These are phyloP conservation scores for Coregonus ussuriensis DNA, from an alignment of 2,797 vertebrate species.

Conservation along the genomic window DNA sequence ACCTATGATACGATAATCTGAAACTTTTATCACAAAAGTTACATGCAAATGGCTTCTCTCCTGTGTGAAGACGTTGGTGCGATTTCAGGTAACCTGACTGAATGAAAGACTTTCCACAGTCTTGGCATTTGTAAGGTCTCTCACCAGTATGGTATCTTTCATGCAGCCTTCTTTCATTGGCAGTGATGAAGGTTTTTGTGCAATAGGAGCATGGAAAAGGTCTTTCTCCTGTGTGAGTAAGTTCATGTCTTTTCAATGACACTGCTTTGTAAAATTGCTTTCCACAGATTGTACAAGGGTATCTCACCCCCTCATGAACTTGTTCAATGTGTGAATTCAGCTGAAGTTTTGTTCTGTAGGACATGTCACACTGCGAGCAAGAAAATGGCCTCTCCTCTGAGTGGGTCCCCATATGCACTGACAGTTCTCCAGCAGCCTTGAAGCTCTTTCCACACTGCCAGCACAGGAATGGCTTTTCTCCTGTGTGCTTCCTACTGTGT, in stretches of 20 bases:
- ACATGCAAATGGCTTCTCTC: conserved; percentile 73
- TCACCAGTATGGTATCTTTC: conserved; percentile 73
- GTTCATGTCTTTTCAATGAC: conserved; percentile 72
- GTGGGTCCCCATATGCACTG: conserved; percentile 74
- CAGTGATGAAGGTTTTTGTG: conserved; percentile 72
- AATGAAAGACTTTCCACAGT: conserved; percentile 74
- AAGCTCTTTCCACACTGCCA: conserved; percentile 72
- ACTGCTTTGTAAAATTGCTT: conserved; percentile 77
- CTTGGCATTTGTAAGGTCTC: conserved; percentile 71
- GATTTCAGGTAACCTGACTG: conserved; percentile 75
- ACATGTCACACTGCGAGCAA: conserved; percentile 65
- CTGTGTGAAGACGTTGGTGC: conserved; percentile 75
- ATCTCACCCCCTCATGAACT: conserved; percentile 71
- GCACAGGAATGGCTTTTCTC: conserved; percentile 74
- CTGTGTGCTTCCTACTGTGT: conserved; percentile 72
- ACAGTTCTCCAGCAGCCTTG: conserved; percentile 71
- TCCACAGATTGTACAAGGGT: conserved; percentile 69
- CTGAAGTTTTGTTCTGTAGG: conserved; percentile 73
- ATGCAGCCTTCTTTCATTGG: conserved; percentile 71
- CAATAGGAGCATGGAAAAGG: conserved; percentile 71
- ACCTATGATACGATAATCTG: conserved; percentile 71
- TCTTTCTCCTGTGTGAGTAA: conserved; percentile 72
- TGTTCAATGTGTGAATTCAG: conserved; percentile 71
- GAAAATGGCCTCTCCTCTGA: conserved; percentile 69
- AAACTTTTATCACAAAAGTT: conserved; percentile 70